These are phyloP conservation scores for Drosophila vallismaia DNA, from an alignment of 2,888 invertebrate species.

Conservation along the genomic window DNA sequence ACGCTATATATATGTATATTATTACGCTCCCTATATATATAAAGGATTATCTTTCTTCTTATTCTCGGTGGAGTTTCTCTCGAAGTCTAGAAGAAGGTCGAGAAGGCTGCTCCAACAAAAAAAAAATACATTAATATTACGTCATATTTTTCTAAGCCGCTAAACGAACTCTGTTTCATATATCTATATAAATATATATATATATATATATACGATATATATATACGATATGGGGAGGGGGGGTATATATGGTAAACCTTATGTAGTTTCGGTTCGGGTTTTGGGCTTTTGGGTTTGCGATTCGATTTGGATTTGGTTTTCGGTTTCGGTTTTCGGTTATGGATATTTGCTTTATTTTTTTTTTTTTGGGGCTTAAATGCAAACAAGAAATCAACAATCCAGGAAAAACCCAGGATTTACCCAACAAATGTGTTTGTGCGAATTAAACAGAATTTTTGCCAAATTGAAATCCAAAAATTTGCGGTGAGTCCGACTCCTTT, in stretches of 20 bases:
- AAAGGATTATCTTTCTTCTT: conserved; percentile 25
- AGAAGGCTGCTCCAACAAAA: conserved; percentile 36
- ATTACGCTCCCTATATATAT: conserved; percentile 21
- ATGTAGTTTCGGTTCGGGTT: conserved; percentile 12
- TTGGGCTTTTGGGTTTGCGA: not conserved
- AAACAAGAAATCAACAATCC: conserved; percentile 37
- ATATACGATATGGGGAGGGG: not conserved
- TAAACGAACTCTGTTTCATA: conserved; percentile 5
- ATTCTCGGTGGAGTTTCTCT: conserved; percentile 34
- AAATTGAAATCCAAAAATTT: conserved; percentile 36
- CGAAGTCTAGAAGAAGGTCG: not conserved
- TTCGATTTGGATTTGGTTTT: not conserved
- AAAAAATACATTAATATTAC: conserved; percentile 34
- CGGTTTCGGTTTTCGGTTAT: not conserved
- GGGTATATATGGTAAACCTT: not conserved
- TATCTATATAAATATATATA: not conserved
- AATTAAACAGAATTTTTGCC: conserved; percentile 32
- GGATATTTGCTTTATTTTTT: not conserved
- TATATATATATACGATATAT: not conserved
- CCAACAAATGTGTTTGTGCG: conserved; percentile 38
- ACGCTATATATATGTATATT: conserved; percentile 27
- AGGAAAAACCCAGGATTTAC: conserved; percentile 8
- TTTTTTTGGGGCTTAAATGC: conserved; percentile 1
- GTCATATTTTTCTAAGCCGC: conserved; percentile 15
- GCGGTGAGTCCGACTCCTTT: conserved; percentile 4